Percentiles rank a stretch among this genome's conserved stretches.
Conservation (phyloP, 1,140 invertebrate genomes). For the Drosophila santomea region DNA sequence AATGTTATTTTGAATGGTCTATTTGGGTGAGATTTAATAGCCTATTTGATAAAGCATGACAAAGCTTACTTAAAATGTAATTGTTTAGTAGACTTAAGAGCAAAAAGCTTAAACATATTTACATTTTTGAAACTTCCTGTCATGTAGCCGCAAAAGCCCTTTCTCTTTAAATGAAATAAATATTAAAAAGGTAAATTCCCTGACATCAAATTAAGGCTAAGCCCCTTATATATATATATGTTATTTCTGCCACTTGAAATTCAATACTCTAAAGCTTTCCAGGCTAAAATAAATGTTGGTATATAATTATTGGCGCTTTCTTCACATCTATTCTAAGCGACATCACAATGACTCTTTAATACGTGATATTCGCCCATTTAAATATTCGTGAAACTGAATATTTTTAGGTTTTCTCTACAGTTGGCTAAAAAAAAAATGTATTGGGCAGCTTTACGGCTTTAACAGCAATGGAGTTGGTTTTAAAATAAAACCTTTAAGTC, state of each 20-base stretch:
- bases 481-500: conserved; percentile 1
- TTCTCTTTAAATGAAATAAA: too few species aligned
- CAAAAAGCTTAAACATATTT: too few species aligned
- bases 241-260: neutral
- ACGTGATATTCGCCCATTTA: conserved; percentile 20
- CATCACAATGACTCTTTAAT: conserved; percentile 3
- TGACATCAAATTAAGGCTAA: too few species aligned
- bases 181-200: too few species aligned
- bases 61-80: neutral
- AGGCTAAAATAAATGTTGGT: conserved; percentile 12
- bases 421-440: conserved; percentile 11
- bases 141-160: too few species aligned
- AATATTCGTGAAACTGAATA: conserved; percentile 19
- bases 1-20: conserved; percentile 4
- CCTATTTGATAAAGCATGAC: neutral
- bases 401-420: too few species aligned
- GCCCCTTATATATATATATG: neutral
- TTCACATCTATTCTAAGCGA: conserved; percentile 12
- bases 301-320: conserved; percentile 11
- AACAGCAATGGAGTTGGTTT: neutral
- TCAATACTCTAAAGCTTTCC: neutral
- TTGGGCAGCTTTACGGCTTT: conserved; percentile 3
- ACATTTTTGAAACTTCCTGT: too few species aligned
- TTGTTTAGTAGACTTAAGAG: too few species aligned
- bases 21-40: neutral